Base-by-base conservation (phyloP, 2,113 vertebrate genomes). In the Podocnemis expansa region DNA sequence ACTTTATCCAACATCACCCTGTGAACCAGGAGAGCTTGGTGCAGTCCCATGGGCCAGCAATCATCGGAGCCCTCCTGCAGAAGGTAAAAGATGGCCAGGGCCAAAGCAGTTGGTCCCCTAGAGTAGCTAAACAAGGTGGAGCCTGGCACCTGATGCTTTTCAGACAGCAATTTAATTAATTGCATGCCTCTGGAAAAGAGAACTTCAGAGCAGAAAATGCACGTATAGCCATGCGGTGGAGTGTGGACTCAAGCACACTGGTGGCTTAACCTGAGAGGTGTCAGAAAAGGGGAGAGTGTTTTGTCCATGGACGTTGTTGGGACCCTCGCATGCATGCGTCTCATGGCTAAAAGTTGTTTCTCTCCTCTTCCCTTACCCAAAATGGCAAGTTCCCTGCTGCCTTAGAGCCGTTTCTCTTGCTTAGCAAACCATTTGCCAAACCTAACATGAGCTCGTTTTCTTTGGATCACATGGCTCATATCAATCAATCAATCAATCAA, bases 21-120 rank as follows among this genome's bases (percentile, higher is more conserved):
- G 98, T 98, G 96, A 99, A 99, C 97, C 99, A 99, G 97, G 99
- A 99, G 97, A 99, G 98, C 97, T 97, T 99, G 94, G 97, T 99
- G 95, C 99, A 99, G 73, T 99, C 99, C 97, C 98, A 99, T 0
- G 99, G 99, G 10, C 99, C 99, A 0, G 98, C 99, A 92, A 98
- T 99, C 98, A 98, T 99, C 0, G 99, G 99, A 22, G 98, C 98
- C 0, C 98, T 99, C 95, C 98, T 99, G 85, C 98, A 98, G 96
- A 99, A 99, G 98, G 99, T 99, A 89, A 29, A 83, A 2, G 2
- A n/a, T 79, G 45, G 52, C 76, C 76, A 0, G 5, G 11, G 21
- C 3, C 1, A 4, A 4, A 9, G n/a, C 80, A 67, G 5, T 6
- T 4, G 5, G 70, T 13, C 41, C 10, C 70, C 22, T 27, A 6